Conservation (phyloP, 2,113 vertebrate species). For the Rhynchopsitta pachyrhyncha region DNA sequence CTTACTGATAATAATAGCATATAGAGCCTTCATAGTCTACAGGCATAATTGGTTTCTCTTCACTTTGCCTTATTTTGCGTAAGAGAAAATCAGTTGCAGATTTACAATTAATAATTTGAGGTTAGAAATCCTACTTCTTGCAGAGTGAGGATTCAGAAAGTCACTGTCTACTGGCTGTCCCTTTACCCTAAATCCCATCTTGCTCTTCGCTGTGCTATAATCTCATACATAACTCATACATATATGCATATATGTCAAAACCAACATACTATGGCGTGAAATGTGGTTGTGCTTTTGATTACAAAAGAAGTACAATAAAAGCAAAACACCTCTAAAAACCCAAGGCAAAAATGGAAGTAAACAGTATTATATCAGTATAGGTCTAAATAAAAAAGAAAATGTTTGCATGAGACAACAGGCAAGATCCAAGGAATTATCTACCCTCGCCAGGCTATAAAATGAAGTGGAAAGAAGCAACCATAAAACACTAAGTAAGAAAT, state of each 20-base stretch:
- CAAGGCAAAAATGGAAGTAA: neutral
- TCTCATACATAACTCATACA: neutral
- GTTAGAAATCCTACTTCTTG: neutral
- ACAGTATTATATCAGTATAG: neutral
- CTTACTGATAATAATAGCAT: neutral
- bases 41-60: neutral
- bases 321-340: neutral
- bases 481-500: neutral
- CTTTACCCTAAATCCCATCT: neutral
- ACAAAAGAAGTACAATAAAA: neutral
- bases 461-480: neutral
- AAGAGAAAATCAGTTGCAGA: neutral
- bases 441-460: constrained; percentile 3
- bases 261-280: neutral
- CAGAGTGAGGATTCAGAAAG: neutral
- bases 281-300: neutral
- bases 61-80: neutral
- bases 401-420: neutral
- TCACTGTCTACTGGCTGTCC: neutral
- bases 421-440: constrained; percentile 12
- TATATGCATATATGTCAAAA: neutral
- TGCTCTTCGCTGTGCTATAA: neutral
- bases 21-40: neutral
- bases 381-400: constrained; percentile 24
- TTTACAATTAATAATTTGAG: neutral